Conservation (phyloP, 2,888 invertebrate species). For the Encarsia formosa region DNA sequence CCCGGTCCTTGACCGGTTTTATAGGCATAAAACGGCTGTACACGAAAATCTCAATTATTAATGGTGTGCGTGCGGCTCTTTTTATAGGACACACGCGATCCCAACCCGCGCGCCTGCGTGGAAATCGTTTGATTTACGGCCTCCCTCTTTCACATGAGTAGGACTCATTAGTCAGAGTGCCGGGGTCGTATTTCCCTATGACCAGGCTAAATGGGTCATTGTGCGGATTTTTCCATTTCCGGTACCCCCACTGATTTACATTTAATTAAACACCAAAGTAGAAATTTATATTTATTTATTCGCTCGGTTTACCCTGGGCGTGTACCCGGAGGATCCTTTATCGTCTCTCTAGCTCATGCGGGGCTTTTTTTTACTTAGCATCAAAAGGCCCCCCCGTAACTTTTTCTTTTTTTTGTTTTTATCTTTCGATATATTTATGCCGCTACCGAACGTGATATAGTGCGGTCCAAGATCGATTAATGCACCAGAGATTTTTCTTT, state of each 20-base stretch:
- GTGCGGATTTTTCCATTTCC: neutral
- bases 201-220: slow-evolving; percentile 17
- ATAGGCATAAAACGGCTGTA: slow-evolving; percentile 11
- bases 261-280: too few species aligned
- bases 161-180: slow-evolving; percentile 11
- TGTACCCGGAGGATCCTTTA: too few species aligned
- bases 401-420: too few species aligned
- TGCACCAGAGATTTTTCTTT: too few species aligned
- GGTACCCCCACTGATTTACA: slow-evolving; percentile 1
- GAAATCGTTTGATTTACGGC: slow-evolving; percentile 16
- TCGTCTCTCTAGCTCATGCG: neutral
- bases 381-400: too few species aligned
- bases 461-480: too few species aligned
- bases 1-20: slow-evolving; percentile 41
- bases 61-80: neutral
- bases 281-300: too few species aligned
- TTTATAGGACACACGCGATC: slow-evolving; percentile 8
- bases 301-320: too few species aligned
- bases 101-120: neutral
- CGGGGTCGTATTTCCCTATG: slow-evolving; percentile 1
- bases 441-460: too few species aligned
- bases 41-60: slow-evolving; percentile 11
- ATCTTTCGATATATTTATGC: too few species aligned
- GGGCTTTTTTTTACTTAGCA: too few species aligned
- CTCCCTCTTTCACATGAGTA: neutral